These are phyloP conservation scores for Geococcyx californianus DNA, from an alignment of 2,113 vertebrate species.

Conservation along the genomic window DNA sequence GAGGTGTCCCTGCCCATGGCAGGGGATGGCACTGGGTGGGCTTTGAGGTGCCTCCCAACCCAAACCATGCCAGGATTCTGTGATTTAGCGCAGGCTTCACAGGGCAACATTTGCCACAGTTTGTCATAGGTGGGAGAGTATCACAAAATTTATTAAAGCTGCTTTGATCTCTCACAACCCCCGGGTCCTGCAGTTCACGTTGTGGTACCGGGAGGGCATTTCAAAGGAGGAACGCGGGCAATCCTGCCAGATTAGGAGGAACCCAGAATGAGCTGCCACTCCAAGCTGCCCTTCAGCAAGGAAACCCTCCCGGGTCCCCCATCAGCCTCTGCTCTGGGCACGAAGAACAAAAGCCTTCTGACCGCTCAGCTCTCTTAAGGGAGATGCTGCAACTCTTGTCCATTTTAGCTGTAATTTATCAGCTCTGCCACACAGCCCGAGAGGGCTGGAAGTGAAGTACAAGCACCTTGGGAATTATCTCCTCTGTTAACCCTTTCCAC, in stretches of 20 bases:
- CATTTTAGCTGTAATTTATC: not conserved
- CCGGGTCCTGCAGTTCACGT: not conserved
- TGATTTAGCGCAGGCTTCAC: not conserved
- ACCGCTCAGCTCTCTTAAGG: not conserved
- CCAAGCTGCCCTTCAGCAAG: not conserved
- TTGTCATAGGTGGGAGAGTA: not conserved
- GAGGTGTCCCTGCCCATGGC: too few relatives aligned
- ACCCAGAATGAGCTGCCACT: not conserved
- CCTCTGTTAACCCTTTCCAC: slow-evolving; percentile 16
- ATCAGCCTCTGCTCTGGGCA: not conserved
- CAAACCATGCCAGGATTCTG: too few relatives aligned
- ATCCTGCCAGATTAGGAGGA: not conserved
- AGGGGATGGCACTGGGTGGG: too few relatives aligned
- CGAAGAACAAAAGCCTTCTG: not conserved
- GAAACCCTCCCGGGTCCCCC: not conserved
- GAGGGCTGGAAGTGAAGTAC: not conserved
- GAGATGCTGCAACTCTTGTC: too few relatives aligned
- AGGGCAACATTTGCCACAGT: too few relatives aligned
- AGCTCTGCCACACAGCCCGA: not conserved
- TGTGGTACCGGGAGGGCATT: not conserved
- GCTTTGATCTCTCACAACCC: too few relatives aligned
- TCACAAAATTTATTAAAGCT: not conserved
- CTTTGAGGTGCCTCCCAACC: too few relatives aligned
- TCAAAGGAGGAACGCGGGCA: rapidly evolving
- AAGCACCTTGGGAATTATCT: slow-evolving; percentile 46